Base-by-base conservation (phyloP, 2,888 invertebrate species). In the Pantelozetes paolii region DNA sequence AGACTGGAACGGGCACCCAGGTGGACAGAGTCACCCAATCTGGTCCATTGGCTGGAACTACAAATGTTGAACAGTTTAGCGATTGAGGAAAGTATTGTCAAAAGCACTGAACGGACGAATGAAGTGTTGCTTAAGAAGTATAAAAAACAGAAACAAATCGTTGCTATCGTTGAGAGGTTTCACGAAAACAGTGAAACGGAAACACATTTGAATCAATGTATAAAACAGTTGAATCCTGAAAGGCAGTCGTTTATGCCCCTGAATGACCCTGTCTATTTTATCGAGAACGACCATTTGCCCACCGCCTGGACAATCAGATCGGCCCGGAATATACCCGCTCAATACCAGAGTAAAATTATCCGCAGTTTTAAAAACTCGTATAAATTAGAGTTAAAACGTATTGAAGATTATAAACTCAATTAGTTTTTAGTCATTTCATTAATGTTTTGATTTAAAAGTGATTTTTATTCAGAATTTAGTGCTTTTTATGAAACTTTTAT, bases 241-340 rank as follows among this genome's bases (percentile, higher is more conserved):
- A 28, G 18, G 5, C 30, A 18, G 18, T 62, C 62, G 32, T 62
- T 62, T 30, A 28, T 62, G 32, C 62, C 62, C 6, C 18, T 62
- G 11, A 30, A 62, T 30, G 62, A 62, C 18, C 62, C 62, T 2
- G 26, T 62, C 30, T 62, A 62, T 62, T 62, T 62, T 18, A 62
- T 62, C 6, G 62, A 62, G 32, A 9, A 28, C 62, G 62, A 62
- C 32, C 62, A 62, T 18, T 20, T 70, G 13, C 72, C 72, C n/a
- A 8, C 32, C 3, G 3, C 30, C 3, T 72, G 72, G 72, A 72
- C 62, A 15, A 28, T 20, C 2, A 28, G 72, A 6, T 72, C 72
- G 59, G 40, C 59, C 23, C 11, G 72, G n/a, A 36, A 72, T 48
- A 36, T 72, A 32, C 72, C 72, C 13, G 57, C 72, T 13, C 2